Evolutionary conservation across 2,113 vertebrate species (phyloP).

Genomic region (Atrichornis clamosus): DNA sequence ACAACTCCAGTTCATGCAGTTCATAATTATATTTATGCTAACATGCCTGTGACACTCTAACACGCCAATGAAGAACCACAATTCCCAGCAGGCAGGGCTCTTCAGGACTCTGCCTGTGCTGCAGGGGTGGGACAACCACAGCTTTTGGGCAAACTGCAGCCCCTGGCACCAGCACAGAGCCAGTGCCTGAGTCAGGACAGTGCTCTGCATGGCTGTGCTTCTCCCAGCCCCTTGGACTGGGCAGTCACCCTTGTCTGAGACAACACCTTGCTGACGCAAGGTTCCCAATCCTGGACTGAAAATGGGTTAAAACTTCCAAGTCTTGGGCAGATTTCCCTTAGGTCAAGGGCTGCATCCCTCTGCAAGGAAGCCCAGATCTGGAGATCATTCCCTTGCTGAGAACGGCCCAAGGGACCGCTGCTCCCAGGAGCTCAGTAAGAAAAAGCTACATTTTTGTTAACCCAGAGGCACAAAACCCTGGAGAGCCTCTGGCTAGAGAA

Average conservation of each 20-base stretch:
- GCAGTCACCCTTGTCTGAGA: neutral
- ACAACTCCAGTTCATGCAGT: neutral
- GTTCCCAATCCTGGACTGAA: neutral
- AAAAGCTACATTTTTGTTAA: neutral
- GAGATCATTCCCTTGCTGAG: neutral
- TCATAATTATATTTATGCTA: neutral
- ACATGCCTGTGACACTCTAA: neutral
- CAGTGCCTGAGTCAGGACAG: neutral
- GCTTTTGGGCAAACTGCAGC: neutral
- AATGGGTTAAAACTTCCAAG: neutral
- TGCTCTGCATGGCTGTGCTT: neutral
- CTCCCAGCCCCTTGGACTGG: neutral
- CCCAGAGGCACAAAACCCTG: accelerated
- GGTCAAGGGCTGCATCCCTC: neutral
- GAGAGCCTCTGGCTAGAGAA: neutral
- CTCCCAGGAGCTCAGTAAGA: neutral
- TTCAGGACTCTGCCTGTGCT: neutral
- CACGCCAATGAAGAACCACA: neutral
- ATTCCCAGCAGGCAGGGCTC: neutral
- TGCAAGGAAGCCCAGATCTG: neutral
- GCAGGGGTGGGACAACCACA: neutral
- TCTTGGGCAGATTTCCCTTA: neutral
- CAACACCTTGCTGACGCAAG: too few species aligned
- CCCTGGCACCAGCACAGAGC: neutral
- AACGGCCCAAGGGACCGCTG: neutral